phyloP scores from a whole-genome alignment of 2,113 vertebrate genomes.

The Hemibagrus wyckioides region DNA sequence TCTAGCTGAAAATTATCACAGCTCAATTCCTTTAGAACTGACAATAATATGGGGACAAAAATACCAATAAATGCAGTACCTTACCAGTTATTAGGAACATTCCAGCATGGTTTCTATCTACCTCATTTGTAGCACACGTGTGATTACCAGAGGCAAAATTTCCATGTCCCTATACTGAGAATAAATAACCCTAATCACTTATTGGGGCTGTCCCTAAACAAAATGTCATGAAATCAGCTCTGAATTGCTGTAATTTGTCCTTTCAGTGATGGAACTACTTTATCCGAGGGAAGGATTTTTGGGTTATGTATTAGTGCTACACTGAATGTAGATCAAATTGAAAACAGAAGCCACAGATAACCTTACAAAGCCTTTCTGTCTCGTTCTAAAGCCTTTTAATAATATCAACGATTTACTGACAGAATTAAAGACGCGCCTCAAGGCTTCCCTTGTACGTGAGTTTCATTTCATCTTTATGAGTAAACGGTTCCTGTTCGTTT shows the following conservation, averaged over 20 bases:
- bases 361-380: neutral
- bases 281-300: neutral
- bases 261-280: conserved; percentile 1
- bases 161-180: neutral
- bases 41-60: neutral
- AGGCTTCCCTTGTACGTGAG: neutral
- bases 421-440: neutral
- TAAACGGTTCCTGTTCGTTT: neutral
- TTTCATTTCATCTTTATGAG: neutral
- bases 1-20: neutral
- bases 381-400: neutral
- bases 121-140: neutral
- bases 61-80: neutral
- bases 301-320: neutral
- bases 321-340: neutral
- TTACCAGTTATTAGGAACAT: neutral
- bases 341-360: neutral
- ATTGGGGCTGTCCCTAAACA: neutral
- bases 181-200: neutral
- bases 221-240: neutral
- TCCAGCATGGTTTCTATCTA: neutral
- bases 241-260: neutral
- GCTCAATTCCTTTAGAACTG: neutral
- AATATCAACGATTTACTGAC: neutral
- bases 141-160: neutral